phyloP scores from a whole-genome alignment of 2,797 vertebrate species.

The Orientallactaga sibirica region DNA sequence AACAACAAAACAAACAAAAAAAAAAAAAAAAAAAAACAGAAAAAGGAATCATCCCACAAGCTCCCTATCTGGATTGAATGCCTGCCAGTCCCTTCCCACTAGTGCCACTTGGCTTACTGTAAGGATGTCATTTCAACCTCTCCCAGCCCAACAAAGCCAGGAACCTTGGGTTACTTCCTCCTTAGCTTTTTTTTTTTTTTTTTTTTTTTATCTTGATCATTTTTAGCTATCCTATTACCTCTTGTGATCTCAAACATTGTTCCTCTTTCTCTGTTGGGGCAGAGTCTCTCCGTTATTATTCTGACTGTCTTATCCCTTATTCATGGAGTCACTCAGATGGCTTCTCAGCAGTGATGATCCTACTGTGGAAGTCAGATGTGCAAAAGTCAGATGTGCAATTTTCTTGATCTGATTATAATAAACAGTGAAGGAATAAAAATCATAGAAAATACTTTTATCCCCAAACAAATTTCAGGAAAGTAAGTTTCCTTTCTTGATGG shows the following conservation, averaged over 20 bases:
- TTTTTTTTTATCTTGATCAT: neutral
- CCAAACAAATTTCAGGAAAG: neutral
- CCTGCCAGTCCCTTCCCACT: too few species aligned
- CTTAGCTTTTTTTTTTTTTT: neutral
- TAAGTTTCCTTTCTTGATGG: slow-evolving; percentile 2
- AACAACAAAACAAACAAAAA: too few species aligned
- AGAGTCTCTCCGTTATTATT: neutral
- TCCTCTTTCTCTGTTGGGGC: neutral
- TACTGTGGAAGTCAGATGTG: neutral
- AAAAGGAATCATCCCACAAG: too few species aligned
- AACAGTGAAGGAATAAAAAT: slow-evolving; percentile 32
- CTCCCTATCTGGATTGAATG: neutral
- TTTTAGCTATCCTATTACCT: neutral
- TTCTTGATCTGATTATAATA: neutral
- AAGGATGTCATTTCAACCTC: neutral
- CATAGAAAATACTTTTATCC: neutral
- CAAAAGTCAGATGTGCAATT: neutral
- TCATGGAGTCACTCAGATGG: too few species aligned
- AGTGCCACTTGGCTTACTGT: neutral
- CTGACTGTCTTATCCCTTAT: neutral
- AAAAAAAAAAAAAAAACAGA: too few species aligned
- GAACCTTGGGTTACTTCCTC: neutral
- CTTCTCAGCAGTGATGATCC: too few species aligned
- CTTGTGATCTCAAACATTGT: neutral
- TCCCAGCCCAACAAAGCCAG: too few species aligned